Evolutionary conservation across 2,888 invertebrate species (phyloP).

Genomic region (Hanleya hanleyi): DNA sequence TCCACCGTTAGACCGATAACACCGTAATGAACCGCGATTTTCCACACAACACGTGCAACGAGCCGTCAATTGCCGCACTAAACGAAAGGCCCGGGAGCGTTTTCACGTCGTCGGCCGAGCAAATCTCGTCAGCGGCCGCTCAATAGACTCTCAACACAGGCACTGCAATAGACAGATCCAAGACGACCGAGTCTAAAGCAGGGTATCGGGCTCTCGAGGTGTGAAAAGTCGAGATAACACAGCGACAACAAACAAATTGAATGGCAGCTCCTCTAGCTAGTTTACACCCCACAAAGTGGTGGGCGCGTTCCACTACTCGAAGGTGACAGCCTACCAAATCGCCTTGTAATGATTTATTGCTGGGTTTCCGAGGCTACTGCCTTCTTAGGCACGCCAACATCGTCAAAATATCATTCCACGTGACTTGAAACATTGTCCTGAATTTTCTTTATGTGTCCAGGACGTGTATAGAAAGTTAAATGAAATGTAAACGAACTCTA

Average conservation of each 20-base stretch:
- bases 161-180: neutral
- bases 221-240: slow-evolving; percentile 9
- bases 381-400: neutral
- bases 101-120: no score
- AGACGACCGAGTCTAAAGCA: neutral
- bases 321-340: neutral
- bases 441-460: no score
- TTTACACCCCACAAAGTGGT: slow-evolving; percentile 8
- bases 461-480: no score
- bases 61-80: no score
- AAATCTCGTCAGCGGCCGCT: neutral
- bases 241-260: slow-evolving; percentile 12
- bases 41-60: no score
- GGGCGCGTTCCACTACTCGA: neutral
- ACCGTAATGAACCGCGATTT: no score
- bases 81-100: no score
- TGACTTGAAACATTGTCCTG: neutral
- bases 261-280: neutral
- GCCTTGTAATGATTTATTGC: neutral
- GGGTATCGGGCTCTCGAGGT: neutral
- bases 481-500: no score
- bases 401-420: neutral
- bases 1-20: no score
- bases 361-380: neutral
- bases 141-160: neutral